These are phyloP conservation scores for Eristalis pertinax DNA, from an alignment of 2,888 invertebrate species.

Conservation along the genomic window DNA sequence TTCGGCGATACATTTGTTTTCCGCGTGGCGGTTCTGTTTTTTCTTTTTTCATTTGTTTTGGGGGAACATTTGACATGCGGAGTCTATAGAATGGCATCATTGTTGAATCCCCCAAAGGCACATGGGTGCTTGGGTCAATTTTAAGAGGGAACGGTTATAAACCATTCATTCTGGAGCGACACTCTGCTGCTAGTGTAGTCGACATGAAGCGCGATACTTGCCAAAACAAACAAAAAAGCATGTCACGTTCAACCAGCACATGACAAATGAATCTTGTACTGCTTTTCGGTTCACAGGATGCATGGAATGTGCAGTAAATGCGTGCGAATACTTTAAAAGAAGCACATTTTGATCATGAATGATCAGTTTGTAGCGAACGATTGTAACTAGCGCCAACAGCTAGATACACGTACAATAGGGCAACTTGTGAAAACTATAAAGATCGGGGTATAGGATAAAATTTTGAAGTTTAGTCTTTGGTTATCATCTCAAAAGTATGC, in stretches of 20 bases:
- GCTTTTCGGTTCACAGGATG: neutral
- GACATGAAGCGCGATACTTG: constrained; percentile 46
- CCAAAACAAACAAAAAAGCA: constrained; percentile 56
- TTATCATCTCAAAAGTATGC: neutral
- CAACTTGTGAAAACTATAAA: neutral
- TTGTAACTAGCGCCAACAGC: neutral
- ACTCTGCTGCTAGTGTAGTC: neutral
- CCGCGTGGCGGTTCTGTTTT: constrained; percentile 6
- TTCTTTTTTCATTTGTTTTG: neutral
- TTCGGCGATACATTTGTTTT: constrained; percentile 37
- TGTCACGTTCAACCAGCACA: constrained; percentile 73
- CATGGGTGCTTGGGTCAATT: neutral
- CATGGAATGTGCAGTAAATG: neutral
- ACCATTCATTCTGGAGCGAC: neutral
- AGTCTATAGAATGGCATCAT: constrained; percentile 14
- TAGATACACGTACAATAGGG: neutral
- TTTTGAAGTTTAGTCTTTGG: neutral
- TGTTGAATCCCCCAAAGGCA: constrained; percentile 7
- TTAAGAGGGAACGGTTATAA: constrained; percentile 9
- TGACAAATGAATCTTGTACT: constrained; percentile 67
- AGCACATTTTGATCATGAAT: too few relatives aligned
- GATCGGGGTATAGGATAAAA: neutral
- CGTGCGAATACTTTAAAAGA: neutral
- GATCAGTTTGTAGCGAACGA: too few relatives aligned
- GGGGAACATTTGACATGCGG: constrained; percentile 21